These are phyloP conservation scores for Microctenopoma stevenorrisi DNA, from an alignment of 2,797 vertebrate genomes.

Conservation along the genomic window DNA sequence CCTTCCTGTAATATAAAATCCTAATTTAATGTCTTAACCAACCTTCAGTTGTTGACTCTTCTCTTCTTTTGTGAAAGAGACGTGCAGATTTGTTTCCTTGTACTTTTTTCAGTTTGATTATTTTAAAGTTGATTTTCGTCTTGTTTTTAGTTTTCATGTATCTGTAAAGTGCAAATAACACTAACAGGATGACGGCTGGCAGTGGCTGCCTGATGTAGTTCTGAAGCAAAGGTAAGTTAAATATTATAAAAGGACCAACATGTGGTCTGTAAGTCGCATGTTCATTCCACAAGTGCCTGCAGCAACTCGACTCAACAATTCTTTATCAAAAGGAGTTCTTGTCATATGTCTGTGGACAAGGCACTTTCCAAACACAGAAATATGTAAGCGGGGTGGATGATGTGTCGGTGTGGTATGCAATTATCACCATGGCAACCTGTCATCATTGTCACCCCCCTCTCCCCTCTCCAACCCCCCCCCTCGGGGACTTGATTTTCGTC, in stretches of 20 bases:
- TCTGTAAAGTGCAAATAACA: constrained; percentile 40
- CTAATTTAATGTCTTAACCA: constrained; percentile 66
- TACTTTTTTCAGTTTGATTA: constrained; percentile 48
- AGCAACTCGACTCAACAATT: constrained; percentile 27
- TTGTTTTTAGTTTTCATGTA: constrained; percentile 27
- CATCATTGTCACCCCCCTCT: background rate
- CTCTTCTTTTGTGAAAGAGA: constrained; percentile 40
- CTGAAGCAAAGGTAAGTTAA: background rate
- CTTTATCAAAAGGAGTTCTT: constrained; percentile 22
- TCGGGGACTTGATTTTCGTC: constrained; percentile 34
- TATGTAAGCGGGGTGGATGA: constrained; percentile 35
- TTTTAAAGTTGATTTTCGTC: constrained; percentile 47
- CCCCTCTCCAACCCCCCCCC: constrained; percentile 5
- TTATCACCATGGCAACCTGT: constrained; percentile 63
- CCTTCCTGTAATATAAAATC: constrained; percentile 66
- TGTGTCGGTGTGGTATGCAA: constrained; percentile 42
- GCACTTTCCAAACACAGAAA: constrained; percentile 45
- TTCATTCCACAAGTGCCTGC: constrained; percentile 75
- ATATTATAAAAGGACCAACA: constrained; percentile 26
- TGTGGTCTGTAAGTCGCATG: constrained; percentile 34
- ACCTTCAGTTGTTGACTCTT: constrained; percentile 38
- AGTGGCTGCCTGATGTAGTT: background rate
- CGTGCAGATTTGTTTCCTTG: constrained; percentile 25
- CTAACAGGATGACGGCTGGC: constrained; percentile 31
- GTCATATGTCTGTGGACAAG: constrained; percentile 31